phyloP scores from a whole-genome alignment of 2,113 vertebrate species.

The Ailurus styani region DNA sequence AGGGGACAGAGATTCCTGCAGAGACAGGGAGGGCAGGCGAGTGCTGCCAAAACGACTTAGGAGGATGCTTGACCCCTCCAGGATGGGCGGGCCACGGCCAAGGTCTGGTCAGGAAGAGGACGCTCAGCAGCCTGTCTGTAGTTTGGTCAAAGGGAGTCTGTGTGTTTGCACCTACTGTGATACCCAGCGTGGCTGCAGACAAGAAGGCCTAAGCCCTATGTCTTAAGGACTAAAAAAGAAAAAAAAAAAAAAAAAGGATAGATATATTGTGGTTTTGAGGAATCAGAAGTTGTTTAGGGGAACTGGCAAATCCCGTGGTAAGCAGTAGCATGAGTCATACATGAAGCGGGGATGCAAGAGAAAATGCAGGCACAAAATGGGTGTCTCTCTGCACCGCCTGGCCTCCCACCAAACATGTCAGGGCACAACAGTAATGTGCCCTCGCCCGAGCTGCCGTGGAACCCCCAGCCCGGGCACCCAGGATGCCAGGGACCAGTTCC shows the following conservation, averaged over 20 bases:
- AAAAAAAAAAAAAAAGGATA: background rate
- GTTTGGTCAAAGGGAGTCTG: background rate
- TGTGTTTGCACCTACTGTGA: fast-evolving
- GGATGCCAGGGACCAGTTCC: background rate
- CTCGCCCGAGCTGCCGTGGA: background rate
- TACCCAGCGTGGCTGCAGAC: fast-evolving
- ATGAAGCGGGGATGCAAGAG: background rate
- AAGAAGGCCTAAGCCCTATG: fast-evolving
- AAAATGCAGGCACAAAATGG: background rate
- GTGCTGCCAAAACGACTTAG: fast-evolving
- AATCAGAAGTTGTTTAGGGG: background rate
- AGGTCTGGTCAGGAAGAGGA: fast-evolving
- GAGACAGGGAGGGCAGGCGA: fast-evolving
- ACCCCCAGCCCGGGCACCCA: background rate
- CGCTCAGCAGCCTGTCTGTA: fast-evolving
- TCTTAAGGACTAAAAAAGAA: background rate
- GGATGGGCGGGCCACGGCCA: background rate
- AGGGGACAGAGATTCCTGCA: fast-evolving
- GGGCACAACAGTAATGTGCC: background rate
- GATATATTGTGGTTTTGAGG: background rate
- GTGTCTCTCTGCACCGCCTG: background rate
- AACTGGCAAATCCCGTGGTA: background rate
- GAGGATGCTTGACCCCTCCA: fast-evolving
- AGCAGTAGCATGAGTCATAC: background rate
- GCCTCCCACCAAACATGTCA: background rate